Evolutionary conservation across 2,113 vertebrate genomes (phyloP).

Genomic region (Ceyx margarethae): DNA sequence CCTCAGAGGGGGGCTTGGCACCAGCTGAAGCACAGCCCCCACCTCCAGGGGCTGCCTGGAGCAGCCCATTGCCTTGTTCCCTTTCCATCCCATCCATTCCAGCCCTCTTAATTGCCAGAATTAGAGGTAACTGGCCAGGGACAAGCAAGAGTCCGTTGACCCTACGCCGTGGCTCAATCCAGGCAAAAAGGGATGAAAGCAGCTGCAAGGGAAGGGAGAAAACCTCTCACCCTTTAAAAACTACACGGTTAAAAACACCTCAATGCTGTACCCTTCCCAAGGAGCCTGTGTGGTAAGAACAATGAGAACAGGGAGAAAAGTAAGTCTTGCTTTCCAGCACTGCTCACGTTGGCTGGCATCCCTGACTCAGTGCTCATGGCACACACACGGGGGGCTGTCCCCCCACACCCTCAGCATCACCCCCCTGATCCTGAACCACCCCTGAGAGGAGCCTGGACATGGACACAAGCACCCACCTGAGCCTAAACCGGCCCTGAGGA

Average conservation of each 20-base stretch:
- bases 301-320: not conserved
- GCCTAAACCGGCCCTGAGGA: too few relatives aligned
- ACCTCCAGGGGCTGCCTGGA: not conserved
- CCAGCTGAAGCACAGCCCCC: rapidly evolving
- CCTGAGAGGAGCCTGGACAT: too few relatives aligned
- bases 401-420: too few relatives aligned
- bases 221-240: not conserved
- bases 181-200: not conserved
- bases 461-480: too few relatives aligned
- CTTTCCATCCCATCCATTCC: not conserved
- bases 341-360: not conserved
- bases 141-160: not conserved
- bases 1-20: not conserved
- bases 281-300: not conserved
- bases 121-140: not conserved
- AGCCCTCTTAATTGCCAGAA: not conserved
- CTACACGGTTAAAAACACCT: not conserved
- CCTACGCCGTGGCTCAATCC: not conserved
- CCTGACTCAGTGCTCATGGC: too few relatives aligned
- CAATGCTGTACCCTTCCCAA: not conserved
- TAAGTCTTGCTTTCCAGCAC: not conserved
- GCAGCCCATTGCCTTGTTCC: not conserved
- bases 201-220: not conserved
- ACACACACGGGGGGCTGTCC: too few relatives aligned
- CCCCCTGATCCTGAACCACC: too few relatives aligned